Evolutionary conservation across 2,888 invertebrate species (phyloP), one percentile per base, ranked within the genome.

Genomic region (Spodoptera littoralis): DNA sequence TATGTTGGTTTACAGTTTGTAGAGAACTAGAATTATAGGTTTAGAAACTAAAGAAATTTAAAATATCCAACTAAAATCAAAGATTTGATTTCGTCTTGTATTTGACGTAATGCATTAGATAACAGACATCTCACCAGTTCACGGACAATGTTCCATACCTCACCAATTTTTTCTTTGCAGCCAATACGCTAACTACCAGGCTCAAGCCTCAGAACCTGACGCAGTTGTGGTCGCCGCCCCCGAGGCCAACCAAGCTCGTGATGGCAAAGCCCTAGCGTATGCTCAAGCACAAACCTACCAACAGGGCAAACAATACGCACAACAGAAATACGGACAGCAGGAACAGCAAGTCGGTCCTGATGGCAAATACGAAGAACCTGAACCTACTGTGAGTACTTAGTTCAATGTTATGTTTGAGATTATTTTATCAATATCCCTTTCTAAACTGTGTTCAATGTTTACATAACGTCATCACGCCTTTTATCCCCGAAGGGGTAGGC

Each of bases 351-450:
- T 55, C 54, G 57, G 49, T 9, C 46, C 60, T 43, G 71, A 79
- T 11, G 77, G 47, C 48, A 63, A 79, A 67, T 65, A 73, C 44
- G 71, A 89, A 61, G 90, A 92, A 44, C 90, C 90, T 22, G 93
- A 93, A 67, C 92, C 93, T 44, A 94, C 94, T 69, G 94, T 94
- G 61, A 90, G 92, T 90, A 22, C 58, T 8, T 56, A 11, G 4
- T 24, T 47, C 42, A 51, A 1, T 5, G 4, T n/a, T 36, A 2
- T 36, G 36, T 27, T 48, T 24, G 27, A 48, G 12, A 11, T 11
- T 11, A 4, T 27, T 27, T 3, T 27, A 36, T 9, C 6, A 36
- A 6, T 6, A 36, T 36, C 36, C 36, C 36, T 30, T 30, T 30
- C 30, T 36, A 9, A 36, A 9, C 36, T 27, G 27, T 27, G 18